Evolutionary conservation across 2,113 vertebrate genomes (phyloP).

Genomic region (pig (Sus scrofa)): DNA sequence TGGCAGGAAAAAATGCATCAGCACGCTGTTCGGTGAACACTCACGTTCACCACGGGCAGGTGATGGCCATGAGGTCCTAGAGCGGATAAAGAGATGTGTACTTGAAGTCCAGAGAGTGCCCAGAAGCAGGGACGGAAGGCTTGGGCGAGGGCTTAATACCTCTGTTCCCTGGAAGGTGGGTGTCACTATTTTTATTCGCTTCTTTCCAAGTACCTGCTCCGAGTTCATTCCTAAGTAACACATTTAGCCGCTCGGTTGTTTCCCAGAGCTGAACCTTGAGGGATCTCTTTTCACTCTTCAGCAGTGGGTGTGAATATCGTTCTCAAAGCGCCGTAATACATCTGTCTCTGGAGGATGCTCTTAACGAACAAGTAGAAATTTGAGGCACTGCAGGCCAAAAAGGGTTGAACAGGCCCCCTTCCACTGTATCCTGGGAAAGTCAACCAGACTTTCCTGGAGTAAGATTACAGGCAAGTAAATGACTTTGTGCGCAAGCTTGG

Average conservation of each 20-base stretch:
- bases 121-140: constrained; percentile 67
- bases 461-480: constrained; percentile 47
- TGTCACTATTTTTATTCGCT: not conserved
- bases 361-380: constrained; percentile 40
- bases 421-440: constrained; percentile 47
- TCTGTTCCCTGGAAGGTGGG: not conserved
- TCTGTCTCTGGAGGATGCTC: constrained; percentile 78
- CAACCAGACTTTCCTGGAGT: constrained; percentile 25
- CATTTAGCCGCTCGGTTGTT: constrained; percentile 75
- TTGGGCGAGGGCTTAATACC: constrained; percentile 39
- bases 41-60: constrained; percentile 82
- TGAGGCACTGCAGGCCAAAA: constrained; percentile 69
- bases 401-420: constrained; percentile 24
- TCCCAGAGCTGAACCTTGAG: constrained; percentile 58
- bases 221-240: constrained; percentile 58
- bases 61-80: constrained; percentile 83
- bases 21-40: constrained; percentile 86
- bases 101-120: constrained; percentile 62
- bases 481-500: not conserved
- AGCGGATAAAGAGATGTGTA: constrained; percentile 76
- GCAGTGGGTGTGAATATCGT: constrained; percentile 74
- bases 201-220: constrained; percentile 77
- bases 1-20: constrained; percentile 90
- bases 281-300: constrained; percentile 63
- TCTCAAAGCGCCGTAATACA: constrained; percentile 67